Evolutionary conservation across 2,113 vertebrate species (phyloP), one percentile per base, ranked within the genome.

Genomic region (Chloebia gouldiae): DNA sequence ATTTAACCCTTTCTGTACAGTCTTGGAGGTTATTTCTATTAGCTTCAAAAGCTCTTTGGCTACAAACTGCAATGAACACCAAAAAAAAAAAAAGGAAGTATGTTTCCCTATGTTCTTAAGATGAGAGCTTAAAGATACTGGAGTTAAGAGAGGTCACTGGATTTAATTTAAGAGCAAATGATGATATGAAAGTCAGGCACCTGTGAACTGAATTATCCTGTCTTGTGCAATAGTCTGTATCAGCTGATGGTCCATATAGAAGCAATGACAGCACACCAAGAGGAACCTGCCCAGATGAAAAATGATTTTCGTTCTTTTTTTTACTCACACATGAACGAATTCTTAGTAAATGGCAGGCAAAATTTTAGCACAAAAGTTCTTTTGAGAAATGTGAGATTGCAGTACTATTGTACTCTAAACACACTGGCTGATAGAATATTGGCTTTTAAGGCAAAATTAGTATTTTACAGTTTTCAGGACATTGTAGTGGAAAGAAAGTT

Each of bases 81-180:
- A 13, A 39, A 57, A n/a, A 57, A n/a, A n/a, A 25, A 37, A 18
- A 12, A 23, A 20, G 1, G 3, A 6, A 50, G 11, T 0, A 15
- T 3, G 2, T 25, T 86, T 64, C 66, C 17, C 10, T 64, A 0
- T 68, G 8, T 44, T 73, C 45, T 56, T 54, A 40, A 49, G 40
- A 60, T 35, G 53, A 61, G 27, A 61, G 8, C 31, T 71, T 37
- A 13, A 37, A 64, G 27, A 33, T 68, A 31, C 0, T 10, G 11
- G 12, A 49, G 18, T 78, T n/a, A 45, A 70, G 56, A 69, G 19
- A 19, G 11, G 4, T 27, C 15, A 27, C 4, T 79, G 30, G 6
- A 1, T 87, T 81, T 72, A 49, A 49, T 86, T 80, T 31, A 73
- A 49, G 31, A 81, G 50, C 30, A 76, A 60, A 61, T 23, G 7